Conservation (phyloP, 1,140 invertebrate species). For the Diabrotica undecimpunctata region DNA sequence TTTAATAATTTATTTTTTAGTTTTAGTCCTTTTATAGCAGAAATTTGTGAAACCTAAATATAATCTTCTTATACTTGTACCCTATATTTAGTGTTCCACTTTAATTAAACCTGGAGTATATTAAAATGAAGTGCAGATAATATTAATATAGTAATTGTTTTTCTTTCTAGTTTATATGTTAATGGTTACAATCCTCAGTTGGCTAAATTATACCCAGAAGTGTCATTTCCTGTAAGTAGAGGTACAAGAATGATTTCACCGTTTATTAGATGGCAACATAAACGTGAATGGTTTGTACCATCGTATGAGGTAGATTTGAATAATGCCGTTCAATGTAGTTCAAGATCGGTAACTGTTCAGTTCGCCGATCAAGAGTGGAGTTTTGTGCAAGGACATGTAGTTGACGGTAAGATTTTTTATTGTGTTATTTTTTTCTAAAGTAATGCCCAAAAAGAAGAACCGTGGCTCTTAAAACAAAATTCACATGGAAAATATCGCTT, state of each 20-base stretch:
- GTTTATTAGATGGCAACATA: conserved; percentile 65
- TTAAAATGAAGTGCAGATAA: too few species aligned
- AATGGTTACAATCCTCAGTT: conserved; percentile 55
- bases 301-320: conserved; percentile 38
- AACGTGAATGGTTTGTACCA: conserved; percentile 46
- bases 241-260: conserved; percentile 62
- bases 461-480: too few species aligned
- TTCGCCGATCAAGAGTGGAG: conserved; percentile 66
- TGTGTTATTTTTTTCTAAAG: too few species aligned
- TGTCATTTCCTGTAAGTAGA: conserved; percentile 58
- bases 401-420: conserved; percentile 62
- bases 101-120: too few species aligned
- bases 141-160: too few species aligned
- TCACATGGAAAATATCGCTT: too few species aligned
- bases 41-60: too few species aligned
- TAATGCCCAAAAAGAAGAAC: too few species aligned
- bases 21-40: too few species aligned
- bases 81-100: too few species aligned
- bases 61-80: too few species aligned
- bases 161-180: conserved; percentile 56
- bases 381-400: conserved; percentile 79
- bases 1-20: too few species aligned
- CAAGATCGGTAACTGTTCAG: conserved; percentile 53
- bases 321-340: conserved; percentile 50
- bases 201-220: conserved; percentile 53